Evolutionary conservation across 2,113 vertebrate genomes (phyloP).

Genomic region (Mobula birostris): DNA sequence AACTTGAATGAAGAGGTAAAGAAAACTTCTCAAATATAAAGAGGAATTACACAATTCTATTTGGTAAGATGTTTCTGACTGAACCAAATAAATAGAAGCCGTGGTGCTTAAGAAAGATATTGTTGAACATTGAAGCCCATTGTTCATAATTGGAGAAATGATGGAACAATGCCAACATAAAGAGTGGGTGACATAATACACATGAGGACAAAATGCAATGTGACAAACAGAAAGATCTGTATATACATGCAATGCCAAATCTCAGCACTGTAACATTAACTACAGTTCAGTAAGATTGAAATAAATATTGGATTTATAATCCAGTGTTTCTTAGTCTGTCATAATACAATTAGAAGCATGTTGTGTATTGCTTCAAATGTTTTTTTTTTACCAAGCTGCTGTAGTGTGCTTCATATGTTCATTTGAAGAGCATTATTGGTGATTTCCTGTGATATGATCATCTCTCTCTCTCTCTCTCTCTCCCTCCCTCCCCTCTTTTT

Average conservation of each 20-base stretch:
- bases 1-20: background rate
- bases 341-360: background rate
- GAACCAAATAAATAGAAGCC: background rate
- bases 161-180: background rate
- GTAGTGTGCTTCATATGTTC: background rate
- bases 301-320: conserved; percentile 5
- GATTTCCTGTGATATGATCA: background rate
- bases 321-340: background rate
- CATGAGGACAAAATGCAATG: background rate
- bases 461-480: background rate
- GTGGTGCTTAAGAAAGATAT: background rate
- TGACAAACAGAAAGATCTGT: background rate
- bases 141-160: background rate
- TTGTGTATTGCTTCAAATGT: background rate
- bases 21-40: background rate
- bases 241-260: background rate
- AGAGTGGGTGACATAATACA: conserved; percentile 14
- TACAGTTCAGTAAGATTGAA: background rate
- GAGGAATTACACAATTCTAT: background rate
- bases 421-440: background rate
- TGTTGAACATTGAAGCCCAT: background rate
- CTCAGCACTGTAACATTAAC: background rate
- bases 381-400: background rate
- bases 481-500: background rate
- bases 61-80: background rate